phyloP scores from a whole-genome alignment of 2,113 vertebrate genomes.

The Mus spicilegus region DNA sequence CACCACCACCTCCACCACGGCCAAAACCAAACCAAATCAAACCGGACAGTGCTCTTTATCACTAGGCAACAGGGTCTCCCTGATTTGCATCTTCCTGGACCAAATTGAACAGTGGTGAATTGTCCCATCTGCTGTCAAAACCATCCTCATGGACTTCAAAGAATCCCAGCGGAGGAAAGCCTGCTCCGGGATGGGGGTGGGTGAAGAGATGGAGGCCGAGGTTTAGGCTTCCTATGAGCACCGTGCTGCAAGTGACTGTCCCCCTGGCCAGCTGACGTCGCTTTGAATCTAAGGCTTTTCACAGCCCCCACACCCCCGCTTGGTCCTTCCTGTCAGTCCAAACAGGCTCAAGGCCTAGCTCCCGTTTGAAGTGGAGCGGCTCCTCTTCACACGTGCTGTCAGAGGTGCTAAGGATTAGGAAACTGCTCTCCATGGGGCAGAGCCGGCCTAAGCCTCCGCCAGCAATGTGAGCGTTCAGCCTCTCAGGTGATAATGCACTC shows the following conservation, averaged over 20 bases:
- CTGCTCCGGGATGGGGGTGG: neutral
- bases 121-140: slow-evolving; percentile 78
- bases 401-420: slow-evolving; percentile 53
- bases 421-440: slow-evolving; percentile 41
- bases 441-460: neutral
- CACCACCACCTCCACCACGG: too few relatives aligned
- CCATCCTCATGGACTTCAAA: slow-evolving; percentile 75
- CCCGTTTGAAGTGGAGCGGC: slow-evolving; percentile 77
- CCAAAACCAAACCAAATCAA: neutral
- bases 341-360: slow-evolving; percentile 38
- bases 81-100: slow-evolving; percentile 21
- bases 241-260: slow-evolving; percentile 10
- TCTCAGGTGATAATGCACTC: slow-evolving; percentile 61
- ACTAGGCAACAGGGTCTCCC: neutral
- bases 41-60: neutral
- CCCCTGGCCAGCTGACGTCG: slow-evolving; percentile 29
- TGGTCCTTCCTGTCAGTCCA: slow-evolving; percentile 36
- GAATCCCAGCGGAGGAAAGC: neutral
- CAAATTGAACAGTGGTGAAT: slow-evolving; percentile 70
- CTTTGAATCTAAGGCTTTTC: slow-evolving; percentile 64
- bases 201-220: neutral
- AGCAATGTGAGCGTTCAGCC: neutral
- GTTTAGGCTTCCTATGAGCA: neutral
- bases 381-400: slow-evolving; percentile 58
- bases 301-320: neutral